Conservation (phyloP, 2,797 vertebrate species). For the Premnoplex brunnescens region DNA sequence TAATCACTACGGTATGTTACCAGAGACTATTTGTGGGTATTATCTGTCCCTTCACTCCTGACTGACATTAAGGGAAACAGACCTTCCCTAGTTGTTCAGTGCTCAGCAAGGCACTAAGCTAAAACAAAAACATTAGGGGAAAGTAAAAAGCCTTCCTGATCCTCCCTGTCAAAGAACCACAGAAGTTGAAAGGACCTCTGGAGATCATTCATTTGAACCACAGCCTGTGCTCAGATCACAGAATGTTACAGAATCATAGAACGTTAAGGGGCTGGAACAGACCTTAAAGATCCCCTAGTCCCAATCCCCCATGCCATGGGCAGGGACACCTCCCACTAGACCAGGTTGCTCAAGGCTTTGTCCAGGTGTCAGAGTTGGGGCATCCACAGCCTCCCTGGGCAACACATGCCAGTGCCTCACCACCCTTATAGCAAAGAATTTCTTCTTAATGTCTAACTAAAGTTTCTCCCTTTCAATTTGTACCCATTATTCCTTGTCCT, state of each 20-base stretch:
- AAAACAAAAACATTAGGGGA: background rate
- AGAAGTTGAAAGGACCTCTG: background rate
- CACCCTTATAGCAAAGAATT: background rate
- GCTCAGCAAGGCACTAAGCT: background rate
- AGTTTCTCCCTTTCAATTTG: background rate
- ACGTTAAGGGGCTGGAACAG: fast-evolving
- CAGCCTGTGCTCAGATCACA: background rate
- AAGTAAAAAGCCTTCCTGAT: background rate
- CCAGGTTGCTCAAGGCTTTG: background rate
- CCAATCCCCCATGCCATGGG: fast-evolving
- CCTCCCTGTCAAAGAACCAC: background rate
- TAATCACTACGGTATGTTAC: background rate
- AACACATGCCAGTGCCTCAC: background rate
- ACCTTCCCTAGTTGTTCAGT: background rate
- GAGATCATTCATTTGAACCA: background rate
- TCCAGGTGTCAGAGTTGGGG: background rate
- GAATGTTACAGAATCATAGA: background rate
- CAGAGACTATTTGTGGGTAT: background rate
- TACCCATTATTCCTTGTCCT: background rate
- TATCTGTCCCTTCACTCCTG: background rate
- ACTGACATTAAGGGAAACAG: background rate
- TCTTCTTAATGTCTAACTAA: background rate
- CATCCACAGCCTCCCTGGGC: too few species aligned
- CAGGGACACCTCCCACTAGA: background rate
- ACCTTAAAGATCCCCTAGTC: too few species aligned